Evolutionary conservation across 1,140 invertebrate species (phyloP).

Genomic region (Papilio polyxenes): DNA sequence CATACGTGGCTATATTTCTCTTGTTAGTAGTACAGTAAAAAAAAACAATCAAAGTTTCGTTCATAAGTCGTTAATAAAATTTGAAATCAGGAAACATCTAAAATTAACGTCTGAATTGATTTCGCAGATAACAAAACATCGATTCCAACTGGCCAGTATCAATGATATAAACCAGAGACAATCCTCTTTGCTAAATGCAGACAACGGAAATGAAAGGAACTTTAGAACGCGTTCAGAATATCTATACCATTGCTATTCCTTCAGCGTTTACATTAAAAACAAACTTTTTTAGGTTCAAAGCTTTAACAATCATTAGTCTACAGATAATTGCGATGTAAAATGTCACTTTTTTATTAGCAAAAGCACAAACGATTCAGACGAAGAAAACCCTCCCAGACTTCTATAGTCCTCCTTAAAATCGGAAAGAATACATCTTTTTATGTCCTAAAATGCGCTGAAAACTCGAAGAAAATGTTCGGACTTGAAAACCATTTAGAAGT

Average conservation of each 20-base stretch:
- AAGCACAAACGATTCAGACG: constrained; percentile 17
- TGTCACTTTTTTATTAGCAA: constrained; percentile 2
- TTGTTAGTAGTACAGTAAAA: not conserved
- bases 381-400: constrained; percentile 26
- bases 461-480: constrained; percentile 35
- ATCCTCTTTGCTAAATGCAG: constrained; percentile 26
- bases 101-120: not conserved
- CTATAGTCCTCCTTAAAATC: constrained; percentile 27
- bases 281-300: not conserved
- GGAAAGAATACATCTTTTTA: constrained; percentile 34
- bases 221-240: constrained; percentile 7
- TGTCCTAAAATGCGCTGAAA: constrained; percentile 32
- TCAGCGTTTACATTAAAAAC: not conserved
- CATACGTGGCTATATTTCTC: too few species aligned
- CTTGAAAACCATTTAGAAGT: constrained; percentile 36
- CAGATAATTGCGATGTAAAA: constrained; percentile 4
- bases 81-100: not conserved
- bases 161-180: constrained; percentile 18
- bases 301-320: constrained; percentile 31
- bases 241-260: not conserved
- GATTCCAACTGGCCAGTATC: constrained; percentile 21
- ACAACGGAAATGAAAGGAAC: constrained; percentile 10
- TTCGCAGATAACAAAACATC: not conserved
- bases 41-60: not conserved
- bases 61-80: not conserved